Conservation (phyloP, 2,888 invertebrate species). For the Lasius fuliginosus region DNA sequence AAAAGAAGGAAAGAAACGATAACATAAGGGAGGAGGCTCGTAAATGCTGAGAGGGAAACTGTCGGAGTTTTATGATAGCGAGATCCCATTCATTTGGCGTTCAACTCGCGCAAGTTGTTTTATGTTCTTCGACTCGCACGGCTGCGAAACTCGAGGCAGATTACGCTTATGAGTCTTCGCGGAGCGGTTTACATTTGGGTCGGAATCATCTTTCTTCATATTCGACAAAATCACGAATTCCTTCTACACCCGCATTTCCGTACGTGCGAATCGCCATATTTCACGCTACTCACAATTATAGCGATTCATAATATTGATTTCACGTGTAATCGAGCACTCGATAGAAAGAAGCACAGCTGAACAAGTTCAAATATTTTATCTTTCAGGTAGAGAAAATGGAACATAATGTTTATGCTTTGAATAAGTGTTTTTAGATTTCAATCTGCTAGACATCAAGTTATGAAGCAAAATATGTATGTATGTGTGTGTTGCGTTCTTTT, state of each 20-base stretch:
- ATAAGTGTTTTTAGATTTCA: neutral
- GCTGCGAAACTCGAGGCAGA: constrained; percentile 71
- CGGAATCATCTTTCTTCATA: constrained; percentile 35
- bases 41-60: constrained; percentile 42
- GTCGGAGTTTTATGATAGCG: constrained; percentile 52
- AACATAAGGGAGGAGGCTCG: constrained; percentile 1
- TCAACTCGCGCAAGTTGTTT: constrained; percentile 56
- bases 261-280: constrained; percentile 4
- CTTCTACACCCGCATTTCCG: constrained; percentile 27
- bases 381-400: neutral
- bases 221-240: constrained; percentile 51
- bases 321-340: neutral
- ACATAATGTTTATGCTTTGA: neutral
- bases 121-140: constrained; percentile 59
- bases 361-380: constrained; percentile 22
- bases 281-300: neutral
- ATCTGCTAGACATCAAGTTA: neutral
- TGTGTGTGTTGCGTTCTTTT: neutral
- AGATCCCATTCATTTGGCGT: constrained; percentile 46
- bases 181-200: constrained; percentile 71
- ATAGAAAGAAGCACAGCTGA: neutral
- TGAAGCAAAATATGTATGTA: neutral
- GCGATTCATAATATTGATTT: neutral
- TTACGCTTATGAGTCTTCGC: constrained; percentile 77
- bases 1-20: neutral